phyloP scores from a whole-genome alignment of 2,888 invertebrate species.

The Spisula subtruncata region DNA sequence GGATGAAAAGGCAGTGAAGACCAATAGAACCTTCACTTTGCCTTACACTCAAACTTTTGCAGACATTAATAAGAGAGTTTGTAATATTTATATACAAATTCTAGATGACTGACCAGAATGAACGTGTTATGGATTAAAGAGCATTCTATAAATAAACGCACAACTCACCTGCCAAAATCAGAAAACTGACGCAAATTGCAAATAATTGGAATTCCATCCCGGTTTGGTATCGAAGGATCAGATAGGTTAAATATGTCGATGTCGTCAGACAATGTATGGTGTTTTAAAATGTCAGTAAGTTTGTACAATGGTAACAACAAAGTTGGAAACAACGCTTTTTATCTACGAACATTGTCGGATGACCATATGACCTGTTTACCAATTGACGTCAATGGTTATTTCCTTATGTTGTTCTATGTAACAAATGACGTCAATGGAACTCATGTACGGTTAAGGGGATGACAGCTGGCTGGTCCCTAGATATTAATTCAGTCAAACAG shows the following conservation, averaged over 20 bases:
- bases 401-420: background rate
- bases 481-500: background rate
- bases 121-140: no score
- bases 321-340: background rate
- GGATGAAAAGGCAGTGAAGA: no score
- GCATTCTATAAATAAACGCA: background rate
- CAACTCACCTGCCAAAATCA: background rate
- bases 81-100: no score
- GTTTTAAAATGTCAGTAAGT: background rate
- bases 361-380: background rate
- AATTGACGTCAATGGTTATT: constrained; percentile 25
- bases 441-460: background rate
- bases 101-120: no score
- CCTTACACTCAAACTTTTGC: no score
- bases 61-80: no score
- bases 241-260: background rate
- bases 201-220: background rate
- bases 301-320: background rate
- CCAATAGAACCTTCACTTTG: no score
- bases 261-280: background rate
- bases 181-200: background rate
- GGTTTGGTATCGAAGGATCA: background rate
- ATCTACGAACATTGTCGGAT: background rate
- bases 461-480: background rate
- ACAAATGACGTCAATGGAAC: constrained; percentile 23